Percentiles rank a stretch among this genome's conserved stretches.
Evolutionary conservation across 2,797 vertebrate species (phyloP).

Genomic region (Chiroxiphia lanceolata): DNA sequence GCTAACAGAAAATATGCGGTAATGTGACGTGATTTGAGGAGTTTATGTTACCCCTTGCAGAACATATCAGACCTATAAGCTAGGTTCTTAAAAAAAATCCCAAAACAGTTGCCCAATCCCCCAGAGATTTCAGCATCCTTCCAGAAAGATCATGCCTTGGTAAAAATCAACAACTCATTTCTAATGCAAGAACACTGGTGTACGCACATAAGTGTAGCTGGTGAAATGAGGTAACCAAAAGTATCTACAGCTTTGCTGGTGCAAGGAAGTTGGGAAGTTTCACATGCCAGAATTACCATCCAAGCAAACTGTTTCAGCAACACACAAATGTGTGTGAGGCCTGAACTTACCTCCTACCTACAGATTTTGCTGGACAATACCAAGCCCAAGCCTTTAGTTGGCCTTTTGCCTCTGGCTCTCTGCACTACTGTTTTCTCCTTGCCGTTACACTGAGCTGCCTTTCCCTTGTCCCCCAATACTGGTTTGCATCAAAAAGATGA

Average conservation of each 20-base stretch:
- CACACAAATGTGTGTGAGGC: neutral
- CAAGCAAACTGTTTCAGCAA: neutral
- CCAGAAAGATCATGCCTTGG: neutral
- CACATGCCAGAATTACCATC: neutral
- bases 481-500: neutral
- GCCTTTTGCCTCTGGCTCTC: neutral
- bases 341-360: neutral
- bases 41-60: neutral
- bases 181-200: neutral
- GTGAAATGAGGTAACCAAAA: neutral
- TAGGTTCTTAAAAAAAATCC: neutral
- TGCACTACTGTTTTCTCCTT: neutral
- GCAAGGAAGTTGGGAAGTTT: neutral
- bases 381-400: neutral
- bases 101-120: neutral
- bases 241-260: neutral
- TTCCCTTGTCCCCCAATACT: neutral
- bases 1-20: neutral
- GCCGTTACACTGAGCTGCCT: neutral
- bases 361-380: neutral
- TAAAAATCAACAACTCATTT: neutral
- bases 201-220: neutral
- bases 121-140: neutral
- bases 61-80: neutral
- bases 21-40: neutral